A percentile compares a stretch with the other conserved stretches of the same genome.
phyloP scores from a whole-genome alignment of 2,888 invertebrate genomes.

The Nomada fabriciana region DNA sequence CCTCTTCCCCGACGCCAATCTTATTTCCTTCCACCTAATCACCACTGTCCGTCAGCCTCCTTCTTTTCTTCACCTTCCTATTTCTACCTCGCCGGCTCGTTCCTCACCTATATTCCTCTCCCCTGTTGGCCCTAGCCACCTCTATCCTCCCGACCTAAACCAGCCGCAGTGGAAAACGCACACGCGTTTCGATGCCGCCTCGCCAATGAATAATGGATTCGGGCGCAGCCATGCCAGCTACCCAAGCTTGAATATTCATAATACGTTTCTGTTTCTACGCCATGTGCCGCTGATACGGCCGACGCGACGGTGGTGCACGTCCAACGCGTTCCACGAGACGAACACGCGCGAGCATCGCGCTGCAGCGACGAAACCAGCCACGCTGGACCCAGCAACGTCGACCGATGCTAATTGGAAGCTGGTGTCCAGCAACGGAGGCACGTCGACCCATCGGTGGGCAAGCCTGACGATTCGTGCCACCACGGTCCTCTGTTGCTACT shows the following conservation, averaged over 20 bases:
- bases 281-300: conserved; percentile 44
- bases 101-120: neutral
- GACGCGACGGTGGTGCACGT: conserved; percentile 30
- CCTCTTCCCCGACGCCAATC: neutral
- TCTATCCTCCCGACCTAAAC: conserved; percentile 13
- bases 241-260: conserved; percentile 81
- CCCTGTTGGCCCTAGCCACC: conserved; percentile 8
- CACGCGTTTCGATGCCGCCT: conserved; percentile 74
- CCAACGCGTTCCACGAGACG: conserved; percentile 30
- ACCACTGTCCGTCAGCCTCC: neutral
- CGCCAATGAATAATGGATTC: conserved; percentile 83
- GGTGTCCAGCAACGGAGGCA: conserved; percentile 24
- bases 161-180: conserved; percentile 56
- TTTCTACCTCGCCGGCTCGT: neutral
- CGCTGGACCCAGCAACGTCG: conserved; percentile 35
- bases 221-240: conserved; percentile 81
- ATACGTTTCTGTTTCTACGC: conserved; percentile 67
- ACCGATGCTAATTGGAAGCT: conserved; percentile 35
- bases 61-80: neutral
- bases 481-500: neutral
- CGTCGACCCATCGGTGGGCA: neutral
- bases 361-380: conserved; percentile 15
- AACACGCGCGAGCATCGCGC: conserved; percentile 26
- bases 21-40: neutral
- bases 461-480: conserved; percentile 7